Conservation (phyloP, 2,888 invertebrate genomes). For the Dorcus hopei region DNA sequence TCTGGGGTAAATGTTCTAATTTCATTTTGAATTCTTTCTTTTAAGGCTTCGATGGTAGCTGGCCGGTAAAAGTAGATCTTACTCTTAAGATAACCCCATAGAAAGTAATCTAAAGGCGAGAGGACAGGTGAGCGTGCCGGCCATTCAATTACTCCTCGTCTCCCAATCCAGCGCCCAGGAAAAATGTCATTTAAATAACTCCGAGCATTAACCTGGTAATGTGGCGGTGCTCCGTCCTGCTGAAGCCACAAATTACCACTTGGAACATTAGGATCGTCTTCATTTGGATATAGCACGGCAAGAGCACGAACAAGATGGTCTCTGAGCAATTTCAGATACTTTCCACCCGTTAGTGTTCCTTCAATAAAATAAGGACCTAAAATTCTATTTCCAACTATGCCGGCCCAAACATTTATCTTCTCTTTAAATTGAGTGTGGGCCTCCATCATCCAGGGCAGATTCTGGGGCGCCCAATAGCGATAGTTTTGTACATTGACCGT, state of each 20-base stretch:
- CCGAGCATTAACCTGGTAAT: constrained; percentile 13
- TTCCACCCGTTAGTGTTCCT: background rate
- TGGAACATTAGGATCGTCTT: too few species aligned
- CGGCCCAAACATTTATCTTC: too few species aligned
- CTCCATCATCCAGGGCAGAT: constrained; percentile 3
- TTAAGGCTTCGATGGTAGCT: background rate
- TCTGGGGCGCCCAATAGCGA: constrained; percentile 6
- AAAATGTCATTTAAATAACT: constrained; percentile 12
- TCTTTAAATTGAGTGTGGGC: background rate
- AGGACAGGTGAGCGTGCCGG: constrained; percentile 19
- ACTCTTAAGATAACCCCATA: background rate
- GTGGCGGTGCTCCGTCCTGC: constrained; percentile 20
- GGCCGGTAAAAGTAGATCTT: background rate
- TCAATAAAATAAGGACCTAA: constrained; percentile 1
- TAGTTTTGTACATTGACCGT: constrained; percentile 4
- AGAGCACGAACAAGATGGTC: background rate
- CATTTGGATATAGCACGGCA: background rate
- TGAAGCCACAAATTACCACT: constrained; percentile 13
- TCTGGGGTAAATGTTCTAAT: background rate
- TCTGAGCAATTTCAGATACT: background rate
- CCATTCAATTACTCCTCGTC: constrained; percentile 19
- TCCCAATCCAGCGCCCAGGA: constrained; percentile 18
- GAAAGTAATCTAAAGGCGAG: constrained; percentile 14
- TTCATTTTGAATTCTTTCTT: background rate
- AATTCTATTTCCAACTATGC: constrained; percentile 2